phyloP scores from a whole-genome alignment of 2,888 invertebrate species.

The Cephalotes varians region DNA sequence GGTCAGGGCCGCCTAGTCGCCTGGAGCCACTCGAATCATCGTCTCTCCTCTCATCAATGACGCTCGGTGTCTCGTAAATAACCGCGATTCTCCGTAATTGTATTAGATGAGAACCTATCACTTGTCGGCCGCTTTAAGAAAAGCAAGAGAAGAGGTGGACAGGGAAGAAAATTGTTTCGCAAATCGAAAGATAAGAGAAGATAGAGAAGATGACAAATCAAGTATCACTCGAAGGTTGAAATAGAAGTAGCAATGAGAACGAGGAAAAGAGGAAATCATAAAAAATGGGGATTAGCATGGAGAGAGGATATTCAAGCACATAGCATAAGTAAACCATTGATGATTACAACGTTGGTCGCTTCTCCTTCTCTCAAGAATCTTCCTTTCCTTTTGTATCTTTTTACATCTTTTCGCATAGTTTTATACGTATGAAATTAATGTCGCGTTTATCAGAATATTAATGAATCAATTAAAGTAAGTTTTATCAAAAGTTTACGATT shows the following conservation, averaged over 20 bases:
- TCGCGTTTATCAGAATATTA: slow-evolving; percentile 37
- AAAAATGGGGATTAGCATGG: slow-evolving; percentile 53
- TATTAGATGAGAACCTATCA: slow-evolving; percentile 83
- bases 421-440: slow-evolving; percentile 29
- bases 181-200: slow-evolving; percentile 29
- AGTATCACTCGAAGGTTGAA: slow-evolving; percentile 67
- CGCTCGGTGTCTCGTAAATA: slow-evolving; percentile 80
- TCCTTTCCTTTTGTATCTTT: not conserved
- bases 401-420: slow-evolving; percentile 35
- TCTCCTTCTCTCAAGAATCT: not conserved
- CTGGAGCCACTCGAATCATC: slow-evolving; percentile 60
- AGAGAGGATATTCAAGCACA: slow-evolving; percentile 60
- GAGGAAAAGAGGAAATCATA: slow-evolving; percentile 1
- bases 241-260: slow-evolving; percentile 26
- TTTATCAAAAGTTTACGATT: not conserved
- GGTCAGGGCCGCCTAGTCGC: slow-evolving; percentile 63
- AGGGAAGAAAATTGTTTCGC: slow-evolving; percentile 24
- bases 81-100: slow-evolving; percentile 82
- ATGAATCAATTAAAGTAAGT: slow-evolving; percentile 21
- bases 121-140: slow-evolving; percentile 58
- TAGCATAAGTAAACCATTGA: slow-evolving; percentile 67
- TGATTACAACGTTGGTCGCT: slow-evolving; percentile 71
- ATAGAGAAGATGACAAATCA: slow-evolving; percentile 70
- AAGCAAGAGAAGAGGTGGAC: not conserved
- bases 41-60: slow-evolving; percentile 66